Percentiles rank a stretch among this genome's conserved stretches.
phyloP scores from a whole-genome alignment of 2,888 invertebrate species.

The Beris morrisii region DNA sequence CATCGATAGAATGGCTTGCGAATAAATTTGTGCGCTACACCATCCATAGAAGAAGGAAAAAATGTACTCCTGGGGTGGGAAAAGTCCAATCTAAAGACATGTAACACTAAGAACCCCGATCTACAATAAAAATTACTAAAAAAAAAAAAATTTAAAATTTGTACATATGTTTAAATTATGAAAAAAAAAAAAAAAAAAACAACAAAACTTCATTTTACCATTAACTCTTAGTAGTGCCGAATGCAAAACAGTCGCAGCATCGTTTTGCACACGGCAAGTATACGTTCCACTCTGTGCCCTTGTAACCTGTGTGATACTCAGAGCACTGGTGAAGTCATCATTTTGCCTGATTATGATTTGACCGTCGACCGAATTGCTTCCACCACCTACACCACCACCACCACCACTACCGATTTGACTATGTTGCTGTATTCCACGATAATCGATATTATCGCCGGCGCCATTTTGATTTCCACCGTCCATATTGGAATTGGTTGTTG shows the following conservation, averaged over 20 bases:
- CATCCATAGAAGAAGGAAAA: too few species aligned
- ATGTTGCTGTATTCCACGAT: constrained; percentile 35
- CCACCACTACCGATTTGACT: not conserved
- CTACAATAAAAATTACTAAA: too few species aligned
- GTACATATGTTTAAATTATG: too few species aligned
- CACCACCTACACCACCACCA: not conserved
- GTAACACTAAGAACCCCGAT: too few species aligned
- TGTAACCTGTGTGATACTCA: constrained; percentile 63
- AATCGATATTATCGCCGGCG: constrained; percentile 45
- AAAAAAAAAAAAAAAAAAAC: too few species aligned
- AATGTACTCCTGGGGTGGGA: too few species aligned
- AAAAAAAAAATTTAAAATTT: too few species aligned
- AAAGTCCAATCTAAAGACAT: too few species aligned
- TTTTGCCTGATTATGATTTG: constrained; percentile 62
- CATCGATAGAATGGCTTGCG: too few species aligned
- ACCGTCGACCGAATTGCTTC: constrained; percentile 44
- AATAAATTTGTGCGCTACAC: too few species aligned
- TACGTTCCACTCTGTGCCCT: constrained; percentile 63
- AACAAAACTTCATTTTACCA: constrained; percentile 53
- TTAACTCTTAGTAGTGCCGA: constrained; percentile 63
- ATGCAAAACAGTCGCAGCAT: constrained; percentile 62
- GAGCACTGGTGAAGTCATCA: constrained; percentile 63
- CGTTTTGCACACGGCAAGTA: constrained; percentile 63
- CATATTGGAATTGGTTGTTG: constrained; percentile 39
- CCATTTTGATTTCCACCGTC: constrained; percentile 45